phyloP scores from a whole-genome alignment of 2,113 vertebrate species.

The Edolisoma coerulescens region DNA sequence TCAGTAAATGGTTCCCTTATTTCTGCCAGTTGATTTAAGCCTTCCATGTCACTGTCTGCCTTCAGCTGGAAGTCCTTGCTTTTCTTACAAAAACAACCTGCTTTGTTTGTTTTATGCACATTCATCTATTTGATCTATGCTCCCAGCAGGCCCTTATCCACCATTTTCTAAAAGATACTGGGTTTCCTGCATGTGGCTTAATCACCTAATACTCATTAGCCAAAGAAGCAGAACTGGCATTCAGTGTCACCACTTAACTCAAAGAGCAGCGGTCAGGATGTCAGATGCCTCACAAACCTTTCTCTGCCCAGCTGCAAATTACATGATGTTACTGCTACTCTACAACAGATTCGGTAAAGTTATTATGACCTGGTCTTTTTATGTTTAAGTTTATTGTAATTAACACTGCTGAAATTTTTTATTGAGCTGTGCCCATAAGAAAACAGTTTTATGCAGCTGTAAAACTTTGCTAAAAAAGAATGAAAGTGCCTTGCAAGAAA shows the following conservation, averaged over 20 bases:
- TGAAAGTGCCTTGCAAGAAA: background rate
- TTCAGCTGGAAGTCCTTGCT: background rate
- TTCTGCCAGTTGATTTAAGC: background rate
- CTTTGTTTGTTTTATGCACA: background rate
- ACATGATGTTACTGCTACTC: background rate
- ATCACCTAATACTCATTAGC: background rate
- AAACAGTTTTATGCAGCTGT: background rate
- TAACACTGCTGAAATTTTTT: background rate
- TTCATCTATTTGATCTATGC: background rate
- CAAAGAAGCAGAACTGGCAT: background rate
- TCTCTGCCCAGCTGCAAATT: background rate
- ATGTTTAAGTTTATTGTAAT: background rate
- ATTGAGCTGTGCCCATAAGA: background rate
- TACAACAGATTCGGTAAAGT: background rate
- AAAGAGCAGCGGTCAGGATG: background rate
- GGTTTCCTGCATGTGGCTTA: background rate
- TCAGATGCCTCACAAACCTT: background rate
- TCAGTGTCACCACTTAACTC: background rate
- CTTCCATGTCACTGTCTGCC: background rate
- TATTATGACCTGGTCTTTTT: background rate
- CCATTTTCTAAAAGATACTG: background rate
- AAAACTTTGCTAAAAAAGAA: background rate
- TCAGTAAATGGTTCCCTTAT: background rate
- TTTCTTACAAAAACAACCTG: background rate
- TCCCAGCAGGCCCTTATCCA: background rate